Evolutionary conservation across 2,888 invertebrate genomes (phyloP), one percentile per base, ranked within the genome.

Genomic region (Smittia sp.): DNA sequence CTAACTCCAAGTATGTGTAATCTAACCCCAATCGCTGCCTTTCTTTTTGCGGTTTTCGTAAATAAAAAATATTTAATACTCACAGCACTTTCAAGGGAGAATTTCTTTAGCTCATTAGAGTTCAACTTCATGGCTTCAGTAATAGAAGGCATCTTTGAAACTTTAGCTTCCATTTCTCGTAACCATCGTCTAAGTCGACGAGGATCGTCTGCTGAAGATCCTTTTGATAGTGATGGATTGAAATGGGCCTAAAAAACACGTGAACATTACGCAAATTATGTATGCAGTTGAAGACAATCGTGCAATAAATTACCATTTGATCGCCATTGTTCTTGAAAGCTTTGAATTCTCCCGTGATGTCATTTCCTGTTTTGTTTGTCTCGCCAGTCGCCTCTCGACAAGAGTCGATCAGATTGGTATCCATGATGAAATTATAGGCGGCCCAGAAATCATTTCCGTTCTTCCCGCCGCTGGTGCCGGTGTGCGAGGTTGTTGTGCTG

Each of bases 361-460:
- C 72, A 22, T 72, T 62, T n/a, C 13, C 13, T 20, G 27, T 15
- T 41, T 73, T 73, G 20, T 20, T 20, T 54, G 82, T 77, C 75
- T 83, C 83, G 76, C 79, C 79, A 27, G 81, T 78, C 1, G 83
- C 82, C 81, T 89, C 89, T 82, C 88, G 88, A 85, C 96, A 96
- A 77, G 91, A 90, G 80, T 95, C 94, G 76, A 96, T 91, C 77
- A 96, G 90, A 83, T 94, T 92, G 79, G 93, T 94, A 83, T 94
- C 94, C 96, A 96, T 96, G 80, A 96, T 92, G 82, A 93, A 96
- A 81, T 95, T 91, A 84, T 96, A 96, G 75, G 93, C 90, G 76
- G 93, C 92, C 94, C 95, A 95, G 78, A 96, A 91, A 80, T 95
- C 94, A 83, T 95, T 94, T 81, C 90, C 90, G 83, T 95, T 94